Conservation (phyloP, 2,888 invertebrate genomes). For the Cephonodes hylas region DNA sequence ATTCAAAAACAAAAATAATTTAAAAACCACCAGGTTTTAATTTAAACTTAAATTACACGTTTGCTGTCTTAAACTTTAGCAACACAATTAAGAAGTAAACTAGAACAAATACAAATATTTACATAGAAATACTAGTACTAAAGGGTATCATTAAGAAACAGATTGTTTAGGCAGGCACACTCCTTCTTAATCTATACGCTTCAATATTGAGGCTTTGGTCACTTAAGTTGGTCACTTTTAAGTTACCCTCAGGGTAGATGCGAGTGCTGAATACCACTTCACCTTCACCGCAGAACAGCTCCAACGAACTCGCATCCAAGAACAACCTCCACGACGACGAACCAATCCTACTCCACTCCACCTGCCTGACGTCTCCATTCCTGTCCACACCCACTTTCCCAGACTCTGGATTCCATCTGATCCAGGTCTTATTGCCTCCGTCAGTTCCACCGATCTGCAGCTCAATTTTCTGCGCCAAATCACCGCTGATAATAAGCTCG, state of each 20-base stretch:
- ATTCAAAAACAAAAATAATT: no score
- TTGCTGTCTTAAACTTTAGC: no score
- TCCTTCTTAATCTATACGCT: conserved; percentile 57
- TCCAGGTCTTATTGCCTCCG: conserved; percentile 48
- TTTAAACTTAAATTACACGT: no score
- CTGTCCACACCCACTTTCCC: conserved; percentile 59
- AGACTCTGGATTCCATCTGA: conserved; percentile 52
- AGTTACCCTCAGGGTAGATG: conserved; percentile 60
- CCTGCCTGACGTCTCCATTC: conserved; percentile 59
- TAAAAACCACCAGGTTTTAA: no score
- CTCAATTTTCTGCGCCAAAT: conserved; percentile 48
- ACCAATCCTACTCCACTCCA: conserved; percentile 59
- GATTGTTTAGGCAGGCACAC: no score
- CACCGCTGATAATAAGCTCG: conserved; percentile 52
- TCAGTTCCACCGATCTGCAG: conserved; percentile 50
- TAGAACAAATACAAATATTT: no score
- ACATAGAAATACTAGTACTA: no score
- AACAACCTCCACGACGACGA: conserved; percentile 58
- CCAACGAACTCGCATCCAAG: conserved; percentile 67
- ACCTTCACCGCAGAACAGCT: conserved; percentile 72
- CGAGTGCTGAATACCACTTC: conserved; percentile 73
- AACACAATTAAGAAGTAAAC: no score
- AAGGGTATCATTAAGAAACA: no score
- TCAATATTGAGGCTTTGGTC: conserved; percentile 47
- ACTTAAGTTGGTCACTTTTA: conserved; percentile 59